Percentiles rank a stretch among this genome's conserved stretches.
Conservation (phyloP, 2,888 invertebrate species). For the Hybos culiciformis region DNA sequence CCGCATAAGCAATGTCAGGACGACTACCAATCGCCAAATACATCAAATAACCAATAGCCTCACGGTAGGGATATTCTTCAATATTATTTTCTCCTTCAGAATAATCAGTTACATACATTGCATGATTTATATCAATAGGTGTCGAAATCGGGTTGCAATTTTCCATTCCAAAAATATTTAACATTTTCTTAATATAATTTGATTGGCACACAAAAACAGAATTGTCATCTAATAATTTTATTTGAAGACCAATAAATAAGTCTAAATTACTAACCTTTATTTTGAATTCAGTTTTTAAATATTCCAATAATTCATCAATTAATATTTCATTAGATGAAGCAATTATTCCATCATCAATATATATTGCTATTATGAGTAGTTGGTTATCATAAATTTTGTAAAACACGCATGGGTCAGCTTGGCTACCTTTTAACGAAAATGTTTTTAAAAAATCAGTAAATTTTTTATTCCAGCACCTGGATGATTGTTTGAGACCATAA, state of each 20-base stretch:
- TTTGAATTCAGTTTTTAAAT: conserved; percentile 5
- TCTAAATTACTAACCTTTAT: background rate
- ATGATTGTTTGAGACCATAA: no score
- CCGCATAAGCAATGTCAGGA: background rate
- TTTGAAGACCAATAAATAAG: conserved; percentile 5
- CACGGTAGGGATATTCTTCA: no score
- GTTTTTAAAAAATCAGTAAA: background rate
- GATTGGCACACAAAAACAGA: background rate
- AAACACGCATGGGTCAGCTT: background rate
- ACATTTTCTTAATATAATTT: background rate
- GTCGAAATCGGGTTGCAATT: no score
- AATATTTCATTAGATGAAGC: conserved; percentile 1
- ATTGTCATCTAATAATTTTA: background rate
- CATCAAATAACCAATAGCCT: no score
- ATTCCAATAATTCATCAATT: background rate
- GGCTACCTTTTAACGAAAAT: background rate
- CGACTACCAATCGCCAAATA: no score
- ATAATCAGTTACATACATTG: no score
- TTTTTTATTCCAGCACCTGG: no score
- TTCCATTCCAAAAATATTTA: background rate
- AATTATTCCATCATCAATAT: conserved; percentile 7
- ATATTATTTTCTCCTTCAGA: no score
- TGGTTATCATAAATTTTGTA: no score
- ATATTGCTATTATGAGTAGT: conserved; percentile 1
- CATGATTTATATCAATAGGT: no score